Evolutionary conservation across 2,888 invertebrate species (phyloP).

Genomic region (Pteria penguin): DNA sequence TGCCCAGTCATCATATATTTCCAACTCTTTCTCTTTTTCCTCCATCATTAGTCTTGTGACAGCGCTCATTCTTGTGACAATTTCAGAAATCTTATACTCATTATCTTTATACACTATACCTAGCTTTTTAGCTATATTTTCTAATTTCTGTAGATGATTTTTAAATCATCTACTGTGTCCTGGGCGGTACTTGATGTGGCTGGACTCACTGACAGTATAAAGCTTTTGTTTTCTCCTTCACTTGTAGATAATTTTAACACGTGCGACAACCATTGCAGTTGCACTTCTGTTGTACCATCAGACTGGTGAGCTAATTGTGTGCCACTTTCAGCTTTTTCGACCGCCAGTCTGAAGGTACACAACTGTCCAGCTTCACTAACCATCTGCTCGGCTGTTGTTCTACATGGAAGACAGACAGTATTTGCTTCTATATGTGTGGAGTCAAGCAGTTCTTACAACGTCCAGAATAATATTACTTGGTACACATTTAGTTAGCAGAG

Average conservation of each 20-base stretch:
- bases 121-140: constrained; percentile 19
- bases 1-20: no score
- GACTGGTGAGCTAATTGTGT: constrained; percentile 9
- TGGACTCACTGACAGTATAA: constrained; percentile 20
- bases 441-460: constrained; percentile 21
- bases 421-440: not conserved
- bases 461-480: constrained; percentile 9
- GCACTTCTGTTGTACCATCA: constrained; percentile 21
- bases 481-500: constrained; percentile 17
- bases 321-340: not conserved
- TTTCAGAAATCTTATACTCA: constrained; percentile 3
- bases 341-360: constrained; percentile 4
- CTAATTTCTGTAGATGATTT: constrained; percentile 21
- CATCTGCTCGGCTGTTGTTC: constrained; percentile 12
- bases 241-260: constrained; percentile 7
- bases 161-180: constrained; percentile 17
- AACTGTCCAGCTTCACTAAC: constrained; percentile 14
- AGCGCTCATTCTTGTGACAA: constrained; percentile 1
- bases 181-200: constrained; percentile 18
- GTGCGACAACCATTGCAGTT: constrained; percentile 13
- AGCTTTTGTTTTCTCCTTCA: constrained; percentile 13
- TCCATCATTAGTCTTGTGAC: constrained; percentile 8
- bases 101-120: constrained; percentile 7
- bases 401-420: constrained; percentile 1
- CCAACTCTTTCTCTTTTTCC: constrained; percentile 5